Evolutionary conservation across 2,888 invertebrate species (phyloP).

Genomic region (Cataglyphis albicans): DNA sequence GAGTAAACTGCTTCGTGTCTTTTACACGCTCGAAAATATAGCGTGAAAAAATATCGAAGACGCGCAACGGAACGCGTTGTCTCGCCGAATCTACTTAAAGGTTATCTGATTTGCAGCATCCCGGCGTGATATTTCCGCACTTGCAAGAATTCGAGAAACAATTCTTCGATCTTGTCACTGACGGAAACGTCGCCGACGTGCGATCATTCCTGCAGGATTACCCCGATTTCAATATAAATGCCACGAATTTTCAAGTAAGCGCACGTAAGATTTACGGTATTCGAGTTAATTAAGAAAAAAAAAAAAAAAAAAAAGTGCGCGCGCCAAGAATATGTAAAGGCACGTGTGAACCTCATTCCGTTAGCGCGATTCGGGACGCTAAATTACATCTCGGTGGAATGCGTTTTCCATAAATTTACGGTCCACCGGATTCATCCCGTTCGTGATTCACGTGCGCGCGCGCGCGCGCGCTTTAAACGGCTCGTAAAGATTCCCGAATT

Average conservation of each 20-base stretch:
- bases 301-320: not conserved
- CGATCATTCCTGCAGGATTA: conserved; percentile 86
- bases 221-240: conserved; percentile 87
- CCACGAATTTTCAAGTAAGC: conserved; percentile 75
- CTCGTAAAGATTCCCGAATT: conserved; percentile 66
- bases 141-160: conserved; percentile 87
- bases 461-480: conserved; percentile 19
- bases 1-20: not conserved
- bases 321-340: not conserved
- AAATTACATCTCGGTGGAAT: conserved; percentile 28
- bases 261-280: not conserved
- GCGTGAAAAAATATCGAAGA: not conserved
- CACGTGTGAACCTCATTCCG: not conserved
- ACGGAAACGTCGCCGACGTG: conserved; percentile 86
- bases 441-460: conserved; percentile 10
- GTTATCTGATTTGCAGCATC: conserved; percentile 65
- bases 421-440: not conserved
- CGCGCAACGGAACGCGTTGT: not conserved
- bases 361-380: not conserved
- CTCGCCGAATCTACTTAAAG: conserved; percentile 1
- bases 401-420: conserved; percentile 19
- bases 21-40: not conserved
- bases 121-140: conserved; percentile 87
- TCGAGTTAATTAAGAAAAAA: not conserved
- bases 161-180: conserved; percentile 87